Evolutionary conservation across 2,113 vertebrate genomes (phyloP).

Genomic region (Eolophus roseicapilla): DNA sequence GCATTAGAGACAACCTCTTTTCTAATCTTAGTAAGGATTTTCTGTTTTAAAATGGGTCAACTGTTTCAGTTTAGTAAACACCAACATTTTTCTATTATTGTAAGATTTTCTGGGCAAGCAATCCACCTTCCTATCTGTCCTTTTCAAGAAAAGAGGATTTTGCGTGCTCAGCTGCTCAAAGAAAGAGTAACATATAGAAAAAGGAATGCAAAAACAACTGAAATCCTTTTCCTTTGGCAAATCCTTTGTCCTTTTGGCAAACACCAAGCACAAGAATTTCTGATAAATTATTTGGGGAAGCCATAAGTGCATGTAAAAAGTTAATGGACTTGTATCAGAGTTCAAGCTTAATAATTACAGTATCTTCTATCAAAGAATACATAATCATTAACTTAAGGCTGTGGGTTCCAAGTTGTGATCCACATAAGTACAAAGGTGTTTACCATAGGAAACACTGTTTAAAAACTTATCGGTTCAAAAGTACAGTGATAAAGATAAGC

Average conservation of each 20-base stretch:
- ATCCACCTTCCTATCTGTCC: neutral
- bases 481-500: neutral
- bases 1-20: neutral
- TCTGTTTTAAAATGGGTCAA: neutral
- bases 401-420: neutral
- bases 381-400: constrained; percentile 1
- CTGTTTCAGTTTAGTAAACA: neutral
- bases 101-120: neutral
- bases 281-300: neutral
- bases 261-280: neutral
- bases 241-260: neutral
- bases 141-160: neutral
- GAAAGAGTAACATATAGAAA: neutral
- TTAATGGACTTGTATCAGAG: neutral
- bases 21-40: neutral
- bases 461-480: neutral
- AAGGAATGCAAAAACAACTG: neutral
- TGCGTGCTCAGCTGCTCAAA: neutral
- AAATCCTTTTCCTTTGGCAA: neutral
- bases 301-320: neutral
- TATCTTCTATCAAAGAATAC: neutral
- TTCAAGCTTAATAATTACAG: neutral
- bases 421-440: neutral
- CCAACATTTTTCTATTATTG: neutral
- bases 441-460: neutral